Evolutionary conservation across 1,140 invertebrate genomes (phyloP).

Genomic region (Scaptodrosophila lebanonensis): DNA sequence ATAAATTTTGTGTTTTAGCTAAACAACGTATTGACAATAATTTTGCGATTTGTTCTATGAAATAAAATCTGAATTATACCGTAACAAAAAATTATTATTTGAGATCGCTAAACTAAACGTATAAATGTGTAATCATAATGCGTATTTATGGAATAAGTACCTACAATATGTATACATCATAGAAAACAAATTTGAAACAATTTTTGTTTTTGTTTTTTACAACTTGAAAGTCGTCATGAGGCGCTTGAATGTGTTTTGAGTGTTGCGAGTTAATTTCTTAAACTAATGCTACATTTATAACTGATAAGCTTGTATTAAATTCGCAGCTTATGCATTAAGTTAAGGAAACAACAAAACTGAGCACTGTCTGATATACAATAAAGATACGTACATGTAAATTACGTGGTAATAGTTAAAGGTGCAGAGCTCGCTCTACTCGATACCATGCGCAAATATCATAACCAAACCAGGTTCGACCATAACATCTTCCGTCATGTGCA

Average conservation of each 20-base stretch:
- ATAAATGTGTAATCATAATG: slow-evolving; percentile 8
- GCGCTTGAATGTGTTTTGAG: slow-evolving; percentile 52
- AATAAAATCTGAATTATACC: slow-evolving; percentile 30
- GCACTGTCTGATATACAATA: slow-evolving; percentile 46
- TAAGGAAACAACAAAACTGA: slow-evolving; percentile 67
- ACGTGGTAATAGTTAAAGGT: slow-evolving; percentile 27
- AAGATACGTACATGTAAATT: slow-evolving; percentile 36
- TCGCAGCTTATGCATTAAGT: slow-evolving; percentile 41
- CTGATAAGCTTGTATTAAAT: slow-evolving; percentile 27
- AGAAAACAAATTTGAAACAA: slow-evolving; percentile 28
- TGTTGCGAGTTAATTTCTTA: slow-evolving; percentile 31
- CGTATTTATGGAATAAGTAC: slow-evolving; percentile 37
- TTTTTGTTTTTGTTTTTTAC: slow-evolving; percentile 39
- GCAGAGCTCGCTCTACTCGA: slow-evolving; percentile 80
- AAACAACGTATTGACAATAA: too few species aligned
- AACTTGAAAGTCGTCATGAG: slow-evolving; percentile 58
- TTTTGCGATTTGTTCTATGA: slow-evolving; percentile 25
- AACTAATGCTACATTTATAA: slow-evolving; percentile 34
- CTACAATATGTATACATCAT: too few species aligned
- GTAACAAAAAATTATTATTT: slow-evolving; percentile 43
- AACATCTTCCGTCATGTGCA: slow-evolving; percentile 96
- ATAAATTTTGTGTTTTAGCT: too few species aligned
- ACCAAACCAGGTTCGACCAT: slow-evolving; percentile 97
- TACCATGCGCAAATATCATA: slow-evolving; percentile 99
- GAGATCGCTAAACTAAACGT: slow-evolving; percentile 58